A percentile compares a stretch with the other conserved stretches of the same genome.
phyloP scores from a whole-genome alignment of 2,888 invertebrate species.

The Harpalus rubripes region DNA sequence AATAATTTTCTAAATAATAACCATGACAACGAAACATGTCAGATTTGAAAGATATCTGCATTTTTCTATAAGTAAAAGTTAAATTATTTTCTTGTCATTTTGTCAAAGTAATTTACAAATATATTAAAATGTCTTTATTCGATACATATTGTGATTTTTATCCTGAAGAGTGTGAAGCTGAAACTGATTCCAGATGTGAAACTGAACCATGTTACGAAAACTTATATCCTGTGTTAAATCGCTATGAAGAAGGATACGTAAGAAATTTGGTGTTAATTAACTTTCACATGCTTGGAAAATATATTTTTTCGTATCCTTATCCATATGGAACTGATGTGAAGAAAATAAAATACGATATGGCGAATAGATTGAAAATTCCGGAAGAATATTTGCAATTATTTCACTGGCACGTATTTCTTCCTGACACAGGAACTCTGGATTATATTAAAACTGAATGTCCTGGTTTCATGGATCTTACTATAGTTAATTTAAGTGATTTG shows the following conservation, averaged over 20 bases:
- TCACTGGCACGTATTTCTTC: slow-evolving; percentile 71
- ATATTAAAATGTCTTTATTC: background rate
- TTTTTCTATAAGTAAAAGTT: slow-evolving; percentile 25
- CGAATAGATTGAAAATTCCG: slow-evolving; percentile 69
- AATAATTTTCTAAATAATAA: slow-evolving; percentile 50
- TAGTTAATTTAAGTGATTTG: slow-evolving; percentile 63
- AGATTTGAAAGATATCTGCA: slow-evolving; percentile 56
- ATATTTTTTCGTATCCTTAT: slow-evolving; percentile 69
- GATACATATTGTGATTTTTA: background rate
- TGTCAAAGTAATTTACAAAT: too few species aligned
- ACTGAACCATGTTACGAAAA: background rate
- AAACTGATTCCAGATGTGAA: background rate
- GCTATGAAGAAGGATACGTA: slow-evolving; percentile 44
- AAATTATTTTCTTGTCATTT: slow-evolving; percentile 4
- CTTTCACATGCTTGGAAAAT: slow-evolving; percentile 61
- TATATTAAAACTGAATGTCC: slow-evolving; percentile 73
- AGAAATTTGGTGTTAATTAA: slow-evolving; percentile 58
- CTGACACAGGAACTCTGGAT: slow-evolving; percentile 71
- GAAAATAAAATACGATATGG: slow-evolving; percentile 69
- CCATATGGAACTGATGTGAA: slow-evolving; percentile 68
- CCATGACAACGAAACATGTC: slow-evolving; percentile 63
- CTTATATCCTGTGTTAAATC: slow-evolving; percentile 31
- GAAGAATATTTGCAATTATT: slow-evolving; percentile 67
- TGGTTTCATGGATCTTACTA: slow-evolving; percentile 70
- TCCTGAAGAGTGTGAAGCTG: slow-evolving; percentile 8